Percentiles rank a stretch among this genome's conserved stretches.
Conservation (phyloP, 2,888 invertebrate species). For the Lapara coniferarum region DNA sequence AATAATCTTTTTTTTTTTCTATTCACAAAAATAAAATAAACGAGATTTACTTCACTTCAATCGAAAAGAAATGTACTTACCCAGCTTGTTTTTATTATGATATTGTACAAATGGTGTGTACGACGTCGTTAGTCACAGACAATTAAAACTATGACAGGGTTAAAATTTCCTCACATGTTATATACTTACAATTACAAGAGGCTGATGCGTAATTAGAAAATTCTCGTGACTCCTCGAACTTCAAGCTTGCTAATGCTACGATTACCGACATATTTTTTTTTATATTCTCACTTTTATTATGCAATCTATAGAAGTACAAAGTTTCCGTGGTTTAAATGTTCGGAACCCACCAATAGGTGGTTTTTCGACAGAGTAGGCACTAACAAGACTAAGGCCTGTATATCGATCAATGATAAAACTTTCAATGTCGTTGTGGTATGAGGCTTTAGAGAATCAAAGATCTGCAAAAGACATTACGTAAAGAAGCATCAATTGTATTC, state of each 20-base stretch:
- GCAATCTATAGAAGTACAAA: not conserved
- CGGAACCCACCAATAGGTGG: not conserved
- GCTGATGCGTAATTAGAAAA: not conserved
- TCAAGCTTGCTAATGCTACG: not conserved
- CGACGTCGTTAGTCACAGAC: slow-evolving; percentile 8
- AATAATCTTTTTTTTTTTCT: no score
- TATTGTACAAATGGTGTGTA: not conserved
- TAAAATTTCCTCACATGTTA: slow-evolving; percentile 7
- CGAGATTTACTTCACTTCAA: no score
- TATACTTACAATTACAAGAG: not conserved
- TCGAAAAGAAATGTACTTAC: no score
- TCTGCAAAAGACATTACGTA: no score
- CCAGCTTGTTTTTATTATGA: slow-evolving; percentile 7
- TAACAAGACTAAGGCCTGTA: not conserved
- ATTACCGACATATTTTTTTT: no score
- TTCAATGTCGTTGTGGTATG: not conserved
- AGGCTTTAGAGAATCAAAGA: not conserved
- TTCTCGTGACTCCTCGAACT: not conserved
- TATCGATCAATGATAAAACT: slow-evolving; percentile 1
- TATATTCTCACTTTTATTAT: no score
- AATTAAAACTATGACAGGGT: slow-evolving; percentile 6
- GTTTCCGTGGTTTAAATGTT: not conserved
- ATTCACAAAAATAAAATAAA: no score
- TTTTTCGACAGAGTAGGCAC: not conserved
- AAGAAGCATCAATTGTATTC: slow-evolving; percentile 16